These are phyloP conservation scores for Cryptotis parvus DNA, from an alignment of 2,113 vertebrate species.

Conservation along the genomic window DNA sequence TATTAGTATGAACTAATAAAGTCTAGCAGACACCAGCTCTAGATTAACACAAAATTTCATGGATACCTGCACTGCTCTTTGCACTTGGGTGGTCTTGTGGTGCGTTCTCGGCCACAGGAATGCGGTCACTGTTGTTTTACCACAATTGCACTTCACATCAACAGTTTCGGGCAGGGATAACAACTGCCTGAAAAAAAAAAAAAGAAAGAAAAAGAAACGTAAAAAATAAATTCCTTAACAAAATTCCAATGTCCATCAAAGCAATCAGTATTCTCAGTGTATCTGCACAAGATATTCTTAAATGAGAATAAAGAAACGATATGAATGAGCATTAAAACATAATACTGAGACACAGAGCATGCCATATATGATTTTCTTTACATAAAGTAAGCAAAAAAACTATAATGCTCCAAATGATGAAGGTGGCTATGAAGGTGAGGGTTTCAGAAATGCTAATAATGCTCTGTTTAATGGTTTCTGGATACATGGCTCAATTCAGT, in stretches of 20 bases:
- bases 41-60: not conserved
- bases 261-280: constrained; percentile 1
- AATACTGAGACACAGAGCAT: not conserved
- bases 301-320: constrained; percentile 9
- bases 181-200: constrained; percentile 89
- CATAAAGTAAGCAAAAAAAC: constrained; percentile 23
- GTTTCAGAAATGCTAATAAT: not conserved
- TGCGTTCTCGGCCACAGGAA: constrained; percentile 93
- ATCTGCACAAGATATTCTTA: not conserved
- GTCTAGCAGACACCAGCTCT: not conserved
- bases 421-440: not conserved
- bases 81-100: constrained; percentile 92
- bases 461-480: constrained; percentile 20
- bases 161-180: constrained; percentile 93
- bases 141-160: constrained; percentile 91
- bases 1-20: constrained; percentile 31
- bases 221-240: constrained; percentile 33
- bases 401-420: not conserved
- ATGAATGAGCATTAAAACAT: not conserved
- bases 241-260: not conserved
- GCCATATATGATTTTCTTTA: not conserved
- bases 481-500: not conserved
- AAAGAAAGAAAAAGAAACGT: constrained; percentile 25
- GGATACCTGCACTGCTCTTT: constrained; percentile 92
- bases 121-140: constrained; percentile 89